Conservation (phyloP, 2,113 vertebrate genomes). For the Hippoglossus stenolepis region DNA sequence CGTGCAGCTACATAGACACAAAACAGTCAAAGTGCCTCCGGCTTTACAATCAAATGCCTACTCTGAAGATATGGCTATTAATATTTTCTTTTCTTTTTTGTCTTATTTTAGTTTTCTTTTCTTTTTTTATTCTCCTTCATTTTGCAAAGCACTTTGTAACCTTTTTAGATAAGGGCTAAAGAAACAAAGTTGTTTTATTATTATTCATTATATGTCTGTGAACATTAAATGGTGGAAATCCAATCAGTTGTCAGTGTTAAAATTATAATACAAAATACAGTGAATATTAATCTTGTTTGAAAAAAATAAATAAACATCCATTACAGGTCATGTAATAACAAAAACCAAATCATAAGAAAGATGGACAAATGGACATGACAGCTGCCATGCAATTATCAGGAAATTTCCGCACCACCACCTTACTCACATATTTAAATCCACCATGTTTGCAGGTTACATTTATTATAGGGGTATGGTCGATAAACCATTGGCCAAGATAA, state of each 20-base stretch:
- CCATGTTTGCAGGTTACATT: not conserved
- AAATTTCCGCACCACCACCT: not conserved
- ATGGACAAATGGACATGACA: not conserved
- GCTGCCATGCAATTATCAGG: not conserved
- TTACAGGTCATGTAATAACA: not conserved
- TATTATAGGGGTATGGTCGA: not conserved
- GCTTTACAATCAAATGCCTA: no score
- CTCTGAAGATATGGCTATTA: no score
- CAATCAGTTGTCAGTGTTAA: not conserved
- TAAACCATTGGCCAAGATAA: slow-evolving; percentile 21
- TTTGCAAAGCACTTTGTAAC: no score
- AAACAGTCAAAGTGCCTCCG: no score
- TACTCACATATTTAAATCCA: not conserved
- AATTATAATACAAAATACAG: not conserved
- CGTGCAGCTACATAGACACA: not conserved
- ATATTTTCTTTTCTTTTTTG: no score
- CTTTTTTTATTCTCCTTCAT: no score
- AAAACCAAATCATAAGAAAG: not conserved
- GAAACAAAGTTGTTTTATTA: no score
- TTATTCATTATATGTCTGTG: no score
- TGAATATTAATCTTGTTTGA: not conserved
- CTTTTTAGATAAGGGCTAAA: no score
- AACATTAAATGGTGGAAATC: not conserved
- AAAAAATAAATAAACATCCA: not conserved
- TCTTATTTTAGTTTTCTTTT: no score